Conservation (phyloP, 2,113 vertebrate genomes). For the Antennarius striatus region DNA sequence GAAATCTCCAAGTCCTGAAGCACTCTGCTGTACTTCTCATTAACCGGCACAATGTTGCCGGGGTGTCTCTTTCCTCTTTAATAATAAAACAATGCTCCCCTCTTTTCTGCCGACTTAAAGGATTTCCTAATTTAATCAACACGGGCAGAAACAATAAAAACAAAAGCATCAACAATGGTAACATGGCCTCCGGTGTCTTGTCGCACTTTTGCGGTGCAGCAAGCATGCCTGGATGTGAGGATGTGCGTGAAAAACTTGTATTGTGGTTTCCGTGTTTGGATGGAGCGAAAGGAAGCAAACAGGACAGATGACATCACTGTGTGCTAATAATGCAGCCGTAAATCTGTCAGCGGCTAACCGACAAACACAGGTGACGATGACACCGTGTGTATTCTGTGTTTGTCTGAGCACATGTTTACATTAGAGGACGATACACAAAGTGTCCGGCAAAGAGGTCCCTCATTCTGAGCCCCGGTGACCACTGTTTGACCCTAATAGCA, state of each 20-base stretch:
- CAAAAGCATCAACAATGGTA: conserved; percentile 75
- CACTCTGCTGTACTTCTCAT: conserved; percentile 78
- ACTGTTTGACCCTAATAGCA: conserved; percentile 70
- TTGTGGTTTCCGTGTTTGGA: conserved; percentile 20
- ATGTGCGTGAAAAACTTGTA: conserved; percentile 6
- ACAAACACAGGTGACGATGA: conserved; percentile 20
- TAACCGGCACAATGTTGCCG: conserved; percentile 67
- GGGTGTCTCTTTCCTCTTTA: conserved; percentile 77
- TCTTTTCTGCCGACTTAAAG: conserved; percentile 78
- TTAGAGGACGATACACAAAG: neutral
- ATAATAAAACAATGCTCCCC: conserved; percentile 75
- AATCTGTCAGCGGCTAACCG: conserved; percentile 43
- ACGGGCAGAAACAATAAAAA: conserved; percentile 76
- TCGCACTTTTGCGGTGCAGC: conserved; percentile 57
- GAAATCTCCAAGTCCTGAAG: conserved; percentile 77
- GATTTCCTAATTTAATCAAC: conserved; percentile 80
- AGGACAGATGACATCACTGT: conserved; percentile 19
- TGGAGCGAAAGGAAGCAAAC: neutral
- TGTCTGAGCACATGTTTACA: conserved; percentile 24
- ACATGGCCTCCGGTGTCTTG: conserved; percentile 72
- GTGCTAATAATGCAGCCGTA: conserved; percentile 30
- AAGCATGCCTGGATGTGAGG: conserved; percentile 48
- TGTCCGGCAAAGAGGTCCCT: neutral
- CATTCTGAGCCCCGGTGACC: conserved; percentile 60
- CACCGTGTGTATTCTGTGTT: conserved; percentile 5